Evolutionary conservation across 1,140 invertebrate genomes (phyloP).

Genomic region (Drosophila nigrodunni): DNA sequence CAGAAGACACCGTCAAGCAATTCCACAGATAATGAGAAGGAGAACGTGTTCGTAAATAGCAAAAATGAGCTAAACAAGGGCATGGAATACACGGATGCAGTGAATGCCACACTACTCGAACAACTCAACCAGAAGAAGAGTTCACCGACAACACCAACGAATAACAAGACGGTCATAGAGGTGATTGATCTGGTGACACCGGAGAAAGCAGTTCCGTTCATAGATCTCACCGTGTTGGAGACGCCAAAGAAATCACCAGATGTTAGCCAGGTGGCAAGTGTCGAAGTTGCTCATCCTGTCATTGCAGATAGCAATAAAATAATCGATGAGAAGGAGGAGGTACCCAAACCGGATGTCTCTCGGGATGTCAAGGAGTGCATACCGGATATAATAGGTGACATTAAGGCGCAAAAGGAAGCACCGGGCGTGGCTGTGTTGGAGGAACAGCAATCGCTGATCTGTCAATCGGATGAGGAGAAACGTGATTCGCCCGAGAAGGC

Average conservation of each 20-base stretch:
- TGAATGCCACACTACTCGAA: slow-evolving; percentile 78
- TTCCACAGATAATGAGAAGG: slow-evolving; percentile 82
- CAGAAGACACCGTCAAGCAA: slow-evolving; percentile 74
- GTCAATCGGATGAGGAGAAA: slow-evolving; percentile 77
- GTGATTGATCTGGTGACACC: slow-evolving; percentile 81
- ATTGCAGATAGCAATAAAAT: slow-evolving; percentile 72
- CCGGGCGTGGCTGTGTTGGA: slow-evolving; percentile 48
- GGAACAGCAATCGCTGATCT: slow-evolving; percentile 61
- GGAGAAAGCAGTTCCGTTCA: slow-evolving; percentile 69
- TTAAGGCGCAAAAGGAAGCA: slow-evolving; percentile 54
- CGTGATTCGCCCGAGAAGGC: slow-evolving; percentile 84
- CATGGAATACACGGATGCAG: slow-evolving; percentile 81
- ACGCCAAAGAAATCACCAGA: slow-evolving; percentile 59
- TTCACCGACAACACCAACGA: slow-evolving; percentile 70
- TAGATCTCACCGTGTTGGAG: slow-evolving; percentile 70
- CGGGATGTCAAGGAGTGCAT: slow-evolving; percentile 78
- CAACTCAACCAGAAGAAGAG: slow-evolving; percentile 61
- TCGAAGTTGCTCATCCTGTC: slow-evolving; percentile 25
- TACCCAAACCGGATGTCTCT: slow-evolving; percentile 72
- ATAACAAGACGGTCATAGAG: slow-evolving; percentile 72
- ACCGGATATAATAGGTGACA: slow-evolving; percentile 78
- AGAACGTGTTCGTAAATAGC: slow-evolving; percentile 81
- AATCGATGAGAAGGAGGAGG: slow-evolving; percentile 58
- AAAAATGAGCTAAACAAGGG: slow-evolving; percentile 84
- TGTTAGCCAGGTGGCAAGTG: slow-evolving; percentile 30